Evolutionary conservation across 2,797 vertebrate species (phyloP).

Genomic region (Pantherophis alleghaniensis): DNA sequence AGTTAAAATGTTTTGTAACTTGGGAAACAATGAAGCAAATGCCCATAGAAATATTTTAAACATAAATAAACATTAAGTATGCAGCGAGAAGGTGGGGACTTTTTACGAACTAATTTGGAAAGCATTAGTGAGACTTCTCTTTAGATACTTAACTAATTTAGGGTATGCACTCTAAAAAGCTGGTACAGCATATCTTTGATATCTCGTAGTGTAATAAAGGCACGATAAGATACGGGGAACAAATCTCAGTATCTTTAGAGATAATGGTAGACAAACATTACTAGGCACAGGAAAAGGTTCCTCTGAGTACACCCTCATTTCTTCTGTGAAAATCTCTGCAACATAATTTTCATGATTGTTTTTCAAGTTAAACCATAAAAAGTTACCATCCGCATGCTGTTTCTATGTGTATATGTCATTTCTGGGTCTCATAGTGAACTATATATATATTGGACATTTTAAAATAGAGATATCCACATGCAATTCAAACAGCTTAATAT

Average conservation of each 20-base stretch:
- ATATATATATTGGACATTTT: neutral
- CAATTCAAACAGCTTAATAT: neutral
- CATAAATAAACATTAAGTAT: neutral
- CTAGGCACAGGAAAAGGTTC: neutral
- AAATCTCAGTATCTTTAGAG: neutral
- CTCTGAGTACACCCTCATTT: neutral
- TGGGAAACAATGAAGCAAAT: neutral
- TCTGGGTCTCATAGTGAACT: neutral
- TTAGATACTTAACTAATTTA: neutral
- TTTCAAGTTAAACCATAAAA: neutral
- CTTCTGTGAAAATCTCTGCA: neutral
- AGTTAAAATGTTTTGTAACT: neutral
- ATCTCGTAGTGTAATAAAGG: neutral
- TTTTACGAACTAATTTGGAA: neutral
- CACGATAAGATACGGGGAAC: neutral
- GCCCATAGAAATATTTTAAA: neutral
- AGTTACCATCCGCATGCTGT: neutral
- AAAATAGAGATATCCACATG: neutral
- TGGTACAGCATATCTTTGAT: neutral
- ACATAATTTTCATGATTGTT: neutral
- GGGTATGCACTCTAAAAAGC: neutral
- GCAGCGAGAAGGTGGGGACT: neutral
- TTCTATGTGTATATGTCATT: neutral
- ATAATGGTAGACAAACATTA: neutral
- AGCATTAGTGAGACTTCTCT: neutral